A percentile compares a stretch with the other conserved stretches of the same genome.
Conservation (phyloP, 2,888 invertebrate genomes). For the Apodemia hepburni region DNA sequence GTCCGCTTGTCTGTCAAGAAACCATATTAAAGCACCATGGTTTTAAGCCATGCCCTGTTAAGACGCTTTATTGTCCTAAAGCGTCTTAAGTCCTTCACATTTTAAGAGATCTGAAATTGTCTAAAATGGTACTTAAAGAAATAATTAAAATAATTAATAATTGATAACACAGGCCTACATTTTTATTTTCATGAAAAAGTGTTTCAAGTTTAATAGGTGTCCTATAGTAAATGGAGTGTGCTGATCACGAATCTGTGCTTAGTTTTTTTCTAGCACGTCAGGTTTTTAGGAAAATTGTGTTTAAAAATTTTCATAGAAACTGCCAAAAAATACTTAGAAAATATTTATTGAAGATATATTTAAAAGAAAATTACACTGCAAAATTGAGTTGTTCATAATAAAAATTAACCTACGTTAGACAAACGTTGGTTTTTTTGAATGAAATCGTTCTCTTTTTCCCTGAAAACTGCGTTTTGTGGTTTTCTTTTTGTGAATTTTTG, state of each 20-base stretch:
- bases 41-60: no score
- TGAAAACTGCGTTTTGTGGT: neutral
- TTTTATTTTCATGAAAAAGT: constrained; percentile 16
- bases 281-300: constrained; percentile 13
- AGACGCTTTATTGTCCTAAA: no score
- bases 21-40: no score
- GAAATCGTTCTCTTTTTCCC: constrained; percentile 2
- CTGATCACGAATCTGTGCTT: constrained; percentile 18
- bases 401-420: constrained; percentile 2
- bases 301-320: constrained; percentile 10
- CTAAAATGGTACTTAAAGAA: no score
- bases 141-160: no score
- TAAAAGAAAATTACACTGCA: neutral
- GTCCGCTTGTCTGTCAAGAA: no score
- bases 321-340: constrained; percentile 16
- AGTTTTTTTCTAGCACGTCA: constrained; percentile 18
- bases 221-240: constrained; percentile 16
- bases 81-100: no score
- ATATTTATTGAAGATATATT: constrained; percentile 19
- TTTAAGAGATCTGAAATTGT: no score
- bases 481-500: neutral
- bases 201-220: constrained; percentile 18
- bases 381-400: neutral
- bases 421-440: neutral
- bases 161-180: constrained; percentile 13